Percentiles rank a stretch among this genome's conserved stretches.
Conservation (phyloP, 2,113 vertebrate species). For the Chaenogobius annularis region DNA sequence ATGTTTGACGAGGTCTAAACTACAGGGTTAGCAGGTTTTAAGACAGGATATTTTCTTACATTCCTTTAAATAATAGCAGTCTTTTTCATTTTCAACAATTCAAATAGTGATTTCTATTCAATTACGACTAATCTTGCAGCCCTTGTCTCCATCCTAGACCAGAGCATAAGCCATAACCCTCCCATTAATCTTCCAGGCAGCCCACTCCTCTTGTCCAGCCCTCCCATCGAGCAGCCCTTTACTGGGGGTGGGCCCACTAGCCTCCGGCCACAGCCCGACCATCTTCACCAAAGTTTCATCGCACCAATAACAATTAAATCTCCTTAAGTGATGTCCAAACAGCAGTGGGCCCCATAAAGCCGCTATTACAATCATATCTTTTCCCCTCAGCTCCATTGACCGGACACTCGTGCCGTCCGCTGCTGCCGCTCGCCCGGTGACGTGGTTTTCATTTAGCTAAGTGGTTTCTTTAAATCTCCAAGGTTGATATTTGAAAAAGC, state of each 20-base stretch:
- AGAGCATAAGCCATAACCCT: not conserved
- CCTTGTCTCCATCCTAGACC: not conserved
- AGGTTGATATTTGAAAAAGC: constrained; percentile 56
- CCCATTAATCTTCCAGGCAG: not conserved
- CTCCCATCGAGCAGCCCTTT: not conserved
- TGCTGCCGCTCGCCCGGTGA: constrained; percentile 24
- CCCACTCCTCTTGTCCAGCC: not conserved
- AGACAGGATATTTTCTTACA: no score
- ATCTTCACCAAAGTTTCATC: constrained; percentile 46
- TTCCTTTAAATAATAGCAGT: no score
- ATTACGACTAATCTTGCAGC: not conserved
- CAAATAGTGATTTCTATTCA: not conserved
- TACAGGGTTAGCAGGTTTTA: no score
- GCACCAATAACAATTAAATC: constrained; percentile 64
- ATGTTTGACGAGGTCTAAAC: no score
- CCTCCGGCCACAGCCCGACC: constrained; percentile 23
- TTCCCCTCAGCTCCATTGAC: constrained; percentile 42
- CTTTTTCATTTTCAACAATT: not conserved
- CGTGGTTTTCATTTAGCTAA: constrained; percentile 63
- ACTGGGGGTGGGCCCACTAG: constrained; percentile 23
- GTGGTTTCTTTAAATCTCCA: constrained; percentile 60
- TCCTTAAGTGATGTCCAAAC: constrained; percentile 64
- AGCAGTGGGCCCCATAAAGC: constrained; percentile 52
- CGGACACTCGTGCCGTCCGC: not conserved
- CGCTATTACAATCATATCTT: constrained; percentile 57